These are phyloP conservation scores for Electrophaes corylata DNA, from an alignment of 2,888 invertebrate genomes.

Conservation along the genomic window DNA sequence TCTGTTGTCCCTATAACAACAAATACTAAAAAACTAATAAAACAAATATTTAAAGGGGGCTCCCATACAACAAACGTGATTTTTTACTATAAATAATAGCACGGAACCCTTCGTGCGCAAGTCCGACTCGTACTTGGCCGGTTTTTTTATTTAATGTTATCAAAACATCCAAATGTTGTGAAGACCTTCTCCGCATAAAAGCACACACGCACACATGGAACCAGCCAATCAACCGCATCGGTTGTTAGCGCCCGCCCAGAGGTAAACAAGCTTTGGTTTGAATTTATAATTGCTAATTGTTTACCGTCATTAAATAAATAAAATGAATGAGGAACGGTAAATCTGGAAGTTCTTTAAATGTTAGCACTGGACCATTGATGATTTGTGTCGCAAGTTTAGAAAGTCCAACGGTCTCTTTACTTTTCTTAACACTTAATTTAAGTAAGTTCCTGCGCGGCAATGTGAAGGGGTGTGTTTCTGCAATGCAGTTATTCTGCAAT, in stretches of 20 bases:
- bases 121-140: too few relatives aligned
- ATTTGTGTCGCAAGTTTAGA: background rate
- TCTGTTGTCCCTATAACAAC: too few relatives aligned
- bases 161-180: conserved; percentile 44
- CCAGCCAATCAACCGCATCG: conserved; percentile 45
- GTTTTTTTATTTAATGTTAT: too few relatives aligned
- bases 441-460: too few relatives aligned
- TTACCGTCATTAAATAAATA: conserved; percentile 39
- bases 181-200: conserved; percentile 34
- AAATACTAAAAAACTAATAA: too few relatives aligned
- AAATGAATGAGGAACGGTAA: conserved; percentile 13
- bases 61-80: too few relatives aligned
- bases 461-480: too few relatives aligned
- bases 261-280: conserved; percentile 49
- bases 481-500: too few relatives aligned
- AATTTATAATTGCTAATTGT: conserved; percentile 43
- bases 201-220: conserved; percentile 37
- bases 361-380: background rate
- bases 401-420: background rate
- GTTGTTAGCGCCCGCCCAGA: conserved; percentile 45
- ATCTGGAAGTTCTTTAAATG: background rate
- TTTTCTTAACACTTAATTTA: too few relatives aligned
- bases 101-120: too few relatives aligned
- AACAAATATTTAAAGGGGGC: too few relatives aligned
- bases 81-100: too few relatives aligned